These are phyloP conservation scores for Tachyglossus aculeatus DNA, from an alignment of 2,797 vertebrate species.

Conservation along the genomic window DNA sequence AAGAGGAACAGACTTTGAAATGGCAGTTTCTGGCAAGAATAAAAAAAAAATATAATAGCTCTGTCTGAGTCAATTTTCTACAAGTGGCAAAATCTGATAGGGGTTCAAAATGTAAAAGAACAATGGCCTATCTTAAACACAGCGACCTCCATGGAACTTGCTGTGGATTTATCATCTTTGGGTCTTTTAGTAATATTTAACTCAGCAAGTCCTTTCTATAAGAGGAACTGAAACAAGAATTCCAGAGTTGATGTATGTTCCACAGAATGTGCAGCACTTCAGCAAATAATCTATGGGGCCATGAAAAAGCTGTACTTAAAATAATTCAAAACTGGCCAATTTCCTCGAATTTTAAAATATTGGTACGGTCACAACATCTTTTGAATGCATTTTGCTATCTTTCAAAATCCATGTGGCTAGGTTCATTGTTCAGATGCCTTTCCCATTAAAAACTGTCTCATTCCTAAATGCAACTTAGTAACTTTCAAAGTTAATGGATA, in stretches of 20 bases:
- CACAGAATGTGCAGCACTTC: constrained; percentile 42
- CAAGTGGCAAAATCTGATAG: constrained; percentile 38
- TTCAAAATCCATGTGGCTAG: constrained; percentile 47
- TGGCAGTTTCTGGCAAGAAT: constrained; percentile 41
- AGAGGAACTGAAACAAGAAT: background rate
- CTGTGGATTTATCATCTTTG: background rate
- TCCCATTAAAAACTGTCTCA: constrained; percentile 43
- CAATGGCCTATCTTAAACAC: background rate
- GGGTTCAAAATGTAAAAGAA: background rate
- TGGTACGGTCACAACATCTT: constrained; percentile 11
- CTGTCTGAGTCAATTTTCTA: constrained; percentile 58
- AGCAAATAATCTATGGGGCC: constrained; percentile 29
- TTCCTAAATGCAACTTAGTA: constrained; percentile 40
- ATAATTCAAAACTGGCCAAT: constrained; percentile 59
- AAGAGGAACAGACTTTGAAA: constrained; percentile 38
- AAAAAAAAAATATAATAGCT: constrained; percentile 44
- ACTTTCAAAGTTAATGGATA: constrained; percentile 36
- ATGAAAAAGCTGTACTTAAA: constrained; percentile 38
- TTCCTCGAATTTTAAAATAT: constrained; percentile 55
- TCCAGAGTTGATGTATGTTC: background rate
- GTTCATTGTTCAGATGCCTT: constrained; percentile 47
- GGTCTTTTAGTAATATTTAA: constrained; percentile 14
- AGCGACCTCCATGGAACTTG: background rate
- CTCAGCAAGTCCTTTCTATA: background rate
- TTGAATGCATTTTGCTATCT: constrained; percentile 45